Evolutionary conservation across 2,113 vertebrate genomes (phyloP), one percentile per base, ranked within the genome.

Genomic region (Chamaea fasciata): DNA sequence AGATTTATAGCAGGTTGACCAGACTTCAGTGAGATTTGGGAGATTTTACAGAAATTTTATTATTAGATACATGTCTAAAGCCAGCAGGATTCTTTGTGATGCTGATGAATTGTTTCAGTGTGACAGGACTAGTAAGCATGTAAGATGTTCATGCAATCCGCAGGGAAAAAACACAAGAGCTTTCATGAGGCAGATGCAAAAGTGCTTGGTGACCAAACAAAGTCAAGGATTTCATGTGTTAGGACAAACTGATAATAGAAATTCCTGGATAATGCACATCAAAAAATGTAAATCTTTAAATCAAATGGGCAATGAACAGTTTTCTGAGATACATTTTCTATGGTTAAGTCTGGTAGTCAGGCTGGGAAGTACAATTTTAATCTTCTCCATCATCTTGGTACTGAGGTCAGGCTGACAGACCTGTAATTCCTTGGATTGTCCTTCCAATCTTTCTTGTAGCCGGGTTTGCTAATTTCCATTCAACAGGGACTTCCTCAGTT

Each of bases 61-160:
- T 90, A 85, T 89, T 81, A 94, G 56, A 27, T 81, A 46, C 13
- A 41, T 94, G 93, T 94, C 37, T 46, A 96, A n/a, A 68, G 59
- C 30, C 56, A 91, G 31, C 15, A 94, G 39, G 39, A 55, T 31
- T 94, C 35, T 24, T 93, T 52, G 37, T 39, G 50, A 35, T 87
- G 69, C 39, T 95, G 74, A 79, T 79, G 53, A 81, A 79, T 80
- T 87, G 11, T 26, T 65, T 71, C 35, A 64, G 27, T 37, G 15
- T 87, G 57, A 28, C 52, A 79, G 57, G 60, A 90, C 22, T 46
- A 31, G 50, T 50, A 42, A 94, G 3, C 12, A 26, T 91, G 31
- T 42, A 74, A 65, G 0, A 2, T 42, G 22, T 42, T 82, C 30
- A 17, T 26, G 21, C 13, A 49, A 50, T 52, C 21, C 5, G 4